Percentiles rank a stretch among this genome's conserved stretches.
Conservation (phyloP, 1,140 invertebrate genomes). For the Chrysoperla carnea region DNA sequence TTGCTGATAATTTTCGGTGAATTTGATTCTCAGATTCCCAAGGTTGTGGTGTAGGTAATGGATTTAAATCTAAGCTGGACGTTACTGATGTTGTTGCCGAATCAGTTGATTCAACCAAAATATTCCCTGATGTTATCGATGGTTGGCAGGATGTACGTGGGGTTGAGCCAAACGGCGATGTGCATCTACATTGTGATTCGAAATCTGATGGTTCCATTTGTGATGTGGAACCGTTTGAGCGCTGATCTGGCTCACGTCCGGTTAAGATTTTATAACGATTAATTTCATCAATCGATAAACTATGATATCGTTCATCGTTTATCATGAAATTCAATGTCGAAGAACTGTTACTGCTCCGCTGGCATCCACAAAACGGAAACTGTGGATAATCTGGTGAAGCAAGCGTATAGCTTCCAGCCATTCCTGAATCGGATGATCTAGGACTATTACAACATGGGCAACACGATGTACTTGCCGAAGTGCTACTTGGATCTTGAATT, state of each 20-base stretch:
- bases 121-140: constrained; percentile 29
- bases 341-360: not conserved
- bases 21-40: constrained; percentile 18
- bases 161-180: constrained; percentile 50
- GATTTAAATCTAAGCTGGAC: constrained; percentile 24
- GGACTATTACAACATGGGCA: constrained; percentile 43
- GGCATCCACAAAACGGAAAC: constrained; percentile 3
- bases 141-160: constrained; percentile 38
- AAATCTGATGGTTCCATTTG: constrained; percentile 46
- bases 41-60: constrained; percentile 21
- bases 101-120: constrained; percentile 26
- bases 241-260: not conserved
- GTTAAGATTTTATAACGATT: not conserved
- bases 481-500: constrained; percentile 11
- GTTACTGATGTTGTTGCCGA: constrained; percentile 25
- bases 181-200: constrained; percentile 50
- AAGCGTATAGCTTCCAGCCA: constrained; percentile 60
- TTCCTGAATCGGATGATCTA: constrained; percentile 62
- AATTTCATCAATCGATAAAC: no score
- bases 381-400: constrained; percentile 38
- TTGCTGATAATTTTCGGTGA: constrained; percentile 21
- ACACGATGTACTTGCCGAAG: constrained; percentile 16
- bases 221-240: constrained; percentile 21
- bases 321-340: no score
- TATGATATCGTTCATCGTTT: no score